Evolutionary conservation across 2,113 vertebrate genomes (phyloP), one percentile per base, ranked within the genome.

Genomic region (Bos indicus): DNA sequence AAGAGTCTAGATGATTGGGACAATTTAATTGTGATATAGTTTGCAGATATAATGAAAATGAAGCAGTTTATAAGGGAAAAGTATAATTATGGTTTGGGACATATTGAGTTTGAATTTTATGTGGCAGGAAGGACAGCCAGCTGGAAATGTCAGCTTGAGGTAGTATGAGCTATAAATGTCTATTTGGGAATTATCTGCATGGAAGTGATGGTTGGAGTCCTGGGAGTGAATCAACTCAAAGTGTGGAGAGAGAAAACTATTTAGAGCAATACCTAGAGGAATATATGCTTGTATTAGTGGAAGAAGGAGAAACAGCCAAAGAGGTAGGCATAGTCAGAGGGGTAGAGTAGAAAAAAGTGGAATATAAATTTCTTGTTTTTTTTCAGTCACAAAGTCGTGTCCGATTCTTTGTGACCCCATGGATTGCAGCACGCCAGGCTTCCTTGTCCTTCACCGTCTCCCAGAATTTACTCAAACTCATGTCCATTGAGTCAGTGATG

Each of bases 91-190:
- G 28, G 40, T 96, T 97, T 96, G 96, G 89, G 95, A 94, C 88
- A 97, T 97, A 95, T 9, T 97, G 88, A 97, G 62, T 96, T 96
- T 92, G 91, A 97, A 95, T 95, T 95, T 95, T 97, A 78, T 91
- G 56, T 98, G 77, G 25, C 59, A 95, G 91, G 33, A 97, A 97
- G 94, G 88, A 97, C 36, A 91, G 92, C 96, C 95, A 98, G 77
- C 77, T 97, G 78, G 82, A 97, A 97, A 95, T 98, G 94, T 97
- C 96, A 96, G 81, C 80, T 95, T 97, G 92, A 98, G 91, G 94
- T 59, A 92, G 77, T 97, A 95, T 96, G 90, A 96, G 96, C 92
- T 96, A 51, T 97, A 96, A 97, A 96, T 95, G 82, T 97, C 28
- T 94, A 85, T 97, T 97, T 93, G 90, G 90, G 94, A 90, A 95